Conservation (phyloP, 1,140 invertebrate species). For the Drosophila yakuba region DNA sequence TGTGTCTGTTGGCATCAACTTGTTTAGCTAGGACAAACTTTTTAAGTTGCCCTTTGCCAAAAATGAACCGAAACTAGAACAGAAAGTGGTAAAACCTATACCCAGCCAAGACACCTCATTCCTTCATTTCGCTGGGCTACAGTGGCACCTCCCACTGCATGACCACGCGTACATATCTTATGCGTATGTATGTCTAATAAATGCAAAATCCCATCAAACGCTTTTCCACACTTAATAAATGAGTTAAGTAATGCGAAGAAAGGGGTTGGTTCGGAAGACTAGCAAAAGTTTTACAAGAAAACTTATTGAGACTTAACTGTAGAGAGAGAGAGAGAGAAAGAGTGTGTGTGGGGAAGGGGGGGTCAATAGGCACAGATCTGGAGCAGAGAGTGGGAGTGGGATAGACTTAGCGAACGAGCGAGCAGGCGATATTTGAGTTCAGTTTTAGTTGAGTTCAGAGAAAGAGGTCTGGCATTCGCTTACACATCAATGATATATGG, state of each 20-base stretch:
- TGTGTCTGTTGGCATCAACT: constrained; percentile 57
- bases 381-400: constrained; percentile 24
- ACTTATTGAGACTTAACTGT: constrained; percentile 8
- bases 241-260: constrained; percentile 1
- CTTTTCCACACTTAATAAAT: constrained; percentile 33
- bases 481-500: constrained; percentile 49
- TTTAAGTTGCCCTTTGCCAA: constrained; percentile 63
- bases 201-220: constrained; percentile 16
- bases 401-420: constrained; percentile 32
- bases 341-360: constrained; percentile 15
- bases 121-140: constrained; percentile 1
- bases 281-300: neutral
- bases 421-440: constrained; percentile 40
- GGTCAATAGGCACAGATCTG: constrained; percentile 14
- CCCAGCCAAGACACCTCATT: constrained; percentile 33
- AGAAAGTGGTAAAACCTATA: constrained; percentile 38
- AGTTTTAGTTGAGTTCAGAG: constrained; percentile 17
- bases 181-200: constrained; percentile 25
- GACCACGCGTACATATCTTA: constrained; percentile 6
- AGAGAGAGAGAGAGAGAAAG: constrained; percentile 1
- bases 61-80: constrained; percentile 64
- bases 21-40: constrained; percentile 63
- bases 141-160: constrained; percentile 18
- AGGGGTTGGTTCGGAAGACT: neutral
- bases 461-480: constrained; percentile 50